Percentiles rank a stretch among this genome's conserved stretches.
phyloP scores from a whole-genome alignment of 2,888 invertebrate species.

The Drosophila kambysellisi region DNA sequence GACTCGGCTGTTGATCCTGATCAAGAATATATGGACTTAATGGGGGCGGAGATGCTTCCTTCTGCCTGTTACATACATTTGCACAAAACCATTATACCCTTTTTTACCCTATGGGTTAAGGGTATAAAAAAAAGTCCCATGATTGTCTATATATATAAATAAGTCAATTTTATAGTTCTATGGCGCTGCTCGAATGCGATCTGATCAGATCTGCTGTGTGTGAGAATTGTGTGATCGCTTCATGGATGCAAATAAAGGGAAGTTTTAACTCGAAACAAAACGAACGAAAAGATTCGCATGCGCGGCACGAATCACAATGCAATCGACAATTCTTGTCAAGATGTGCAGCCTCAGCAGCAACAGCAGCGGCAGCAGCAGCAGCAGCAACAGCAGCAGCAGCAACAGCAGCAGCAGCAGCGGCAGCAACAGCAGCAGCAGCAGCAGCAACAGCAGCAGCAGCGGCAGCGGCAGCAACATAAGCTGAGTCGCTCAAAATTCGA shows the following conservation, averaged over 20 bases:
- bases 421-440: not conserved
- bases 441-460: slow-evolving; percentile 10
- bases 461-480: slow-evolving; percentile 8
- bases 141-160: slow-evolving; percentile 23
- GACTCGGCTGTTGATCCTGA: too few relatives aligned
- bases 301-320: slow-evolving; percentile 50
- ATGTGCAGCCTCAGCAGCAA: slow-evolving; percentile 36
- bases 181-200: not conserved
- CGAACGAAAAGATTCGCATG: slow-evolving; percentile 35
- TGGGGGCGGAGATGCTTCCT: too few relatives aligned
- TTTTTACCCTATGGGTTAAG: too few relatives aligned
- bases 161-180: slow-evolving; percentile 15
- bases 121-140: slow-evolving; percentile 26
- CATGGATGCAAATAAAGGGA: not conserved
- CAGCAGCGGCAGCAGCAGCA: slow-evolving; percentile 5
- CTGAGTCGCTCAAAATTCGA: slow-evolving; percentile 60
- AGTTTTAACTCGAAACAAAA: slow-evolving; percentile 12
- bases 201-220: slow-evolving; percentile 7
- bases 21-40: too few relatives aligned
- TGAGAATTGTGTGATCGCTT: slow-evolving; percentile 15
- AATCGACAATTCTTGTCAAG: slow-evolving; percentile 56
- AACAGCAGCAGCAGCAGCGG: slow-evolving; percentile 13
- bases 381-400: slow-evolving; percentile 3
- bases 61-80: too few relatives aligned
- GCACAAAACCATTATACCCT: too few relatives aligned